phyloP scores from a whole-genome alignment of 2,888 invertebrate species.

The Suillia variegata region DNA sequence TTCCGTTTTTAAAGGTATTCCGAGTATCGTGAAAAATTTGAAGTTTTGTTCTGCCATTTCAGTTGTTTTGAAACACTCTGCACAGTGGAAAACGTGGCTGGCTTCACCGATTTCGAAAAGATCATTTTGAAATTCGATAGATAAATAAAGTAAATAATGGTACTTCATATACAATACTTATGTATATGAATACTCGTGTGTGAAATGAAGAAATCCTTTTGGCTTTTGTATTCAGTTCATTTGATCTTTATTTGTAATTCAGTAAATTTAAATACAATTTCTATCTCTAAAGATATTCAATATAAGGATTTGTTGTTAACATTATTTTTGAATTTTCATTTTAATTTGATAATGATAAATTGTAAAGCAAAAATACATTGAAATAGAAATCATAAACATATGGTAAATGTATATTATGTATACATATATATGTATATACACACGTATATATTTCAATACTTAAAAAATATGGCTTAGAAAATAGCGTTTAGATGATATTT shows the following conservation, averaged over 20 bases:
- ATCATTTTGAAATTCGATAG: too few species aligned
- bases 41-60: too few species aligned
- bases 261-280: slow-evolving; percentile 38
- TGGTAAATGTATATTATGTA: not conserved
- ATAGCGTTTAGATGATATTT: slow-evolving; percentile 10
- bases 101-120: too few species aligned
- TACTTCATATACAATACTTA: too few species aligned
- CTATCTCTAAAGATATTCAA: slow-evolving; percentile 36
- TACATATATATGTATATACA: slow-evolving; percentile 1
- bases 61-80: too few species aligned
- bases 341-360: slow-evolving; percentile 10
- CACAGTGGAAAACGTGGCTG: too few species aligned
- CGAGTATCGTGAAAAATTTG: too few species aligned
- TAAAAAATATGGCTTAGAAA: slow-evolving; percentile 26
- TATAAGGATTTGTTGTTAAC: slow-evolving; percentile 29
- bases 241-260: slow-evolving; percentile 38
- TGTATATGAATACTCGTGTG: too few species aligned
- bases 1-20: too few species aligned
- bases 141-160: too few species aligned
- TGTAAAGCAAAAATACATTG: not conserved
- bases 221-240: slow-evolving; percentile 39
- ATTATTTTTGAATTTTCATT: slow-evolving; percentile 16
- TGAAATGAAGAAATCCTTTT: too few species aligned
- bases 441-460: slow-evolving; percentile 13
- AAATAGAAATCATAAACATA: not conserved